These are phyloP conservation scores for Triplophysa rosa DNA, from an alignment of 2,113 vertebrate genomes.

Conservation along the genomic window DNA sequence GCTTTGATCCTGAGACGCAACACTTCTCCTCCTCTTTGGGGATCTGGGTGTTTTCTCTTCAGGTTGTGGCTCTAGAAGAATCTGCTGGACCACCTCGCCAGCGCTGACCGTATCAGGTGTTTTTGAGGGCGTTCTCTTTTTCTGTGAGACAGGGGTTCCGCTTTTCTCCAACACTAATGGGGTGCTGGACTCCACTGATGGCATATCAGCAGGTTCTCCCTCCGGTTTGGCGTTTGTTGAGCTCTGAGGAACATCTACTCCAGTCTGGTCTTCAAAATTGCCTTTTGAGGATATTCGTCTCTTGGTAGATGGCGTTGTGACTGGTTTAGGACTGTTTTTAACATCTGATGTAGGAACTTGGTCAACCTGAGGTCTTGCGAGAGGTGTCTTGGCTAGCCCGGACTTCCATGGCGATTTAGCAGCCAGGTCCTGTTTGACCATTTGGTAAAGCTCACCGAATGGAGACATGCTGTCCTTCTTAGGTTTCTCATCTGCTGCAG, in stretches of 20 bases:
- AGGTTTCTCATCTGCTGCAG: slow-evolving; percentile 56
- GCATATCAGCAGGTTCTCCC: not conserved
- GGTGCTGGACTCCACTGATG: not conserved
- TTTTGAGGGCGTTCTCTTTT: slow-evolving; percentile 27
- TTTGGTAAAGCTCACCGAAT: slow-evolving; percentile 81
- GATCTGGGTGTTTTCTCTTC: slow-evolving; percentile 50
- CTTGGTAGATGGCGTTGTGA: slow-evolving; percentile 50
- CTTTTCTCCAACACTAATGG: not conserved
- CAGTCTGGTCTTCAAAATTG: slow-evolving; percentile 3
- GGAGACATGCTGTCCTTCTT: slow-evolving; percentile 68
- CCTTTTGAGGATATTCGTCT: slow-evolving; percentile 43
- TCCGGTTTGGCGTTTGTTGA: not conserved
- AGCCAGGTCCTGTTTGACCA: slow-evolving; percentile 74
- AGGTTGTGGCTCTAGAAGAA: slow-evolving; percentile 11
- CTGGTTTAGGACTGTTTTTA: slow-evolving; percentile 53
- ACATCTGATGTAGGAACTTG: not conserved
- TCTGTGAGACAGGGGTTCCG: slow-evolving; percentile 41
- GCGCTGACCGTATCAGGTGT: slow-evolving; percentile 57
- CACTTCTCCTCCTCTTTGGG: slow-evolving; percentile 59
- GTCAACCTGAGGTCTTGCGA: slow-evolving; percentile 24
- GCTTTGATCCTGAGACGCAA: not conserved
- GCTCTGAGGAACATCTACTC: not conserved
- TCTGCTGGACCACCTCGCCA: slow-evolving; percentile 58
- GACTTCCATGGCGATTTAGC: slow-evolving; percentile 65
- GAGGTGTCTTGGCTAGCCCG: slow-evolving; percentile 52